These are phyloP conservation scores for Drosophila setifemur DNA, from an alignment of 1,140 invertebrate species.

Conservation along the genomic window DNA sequence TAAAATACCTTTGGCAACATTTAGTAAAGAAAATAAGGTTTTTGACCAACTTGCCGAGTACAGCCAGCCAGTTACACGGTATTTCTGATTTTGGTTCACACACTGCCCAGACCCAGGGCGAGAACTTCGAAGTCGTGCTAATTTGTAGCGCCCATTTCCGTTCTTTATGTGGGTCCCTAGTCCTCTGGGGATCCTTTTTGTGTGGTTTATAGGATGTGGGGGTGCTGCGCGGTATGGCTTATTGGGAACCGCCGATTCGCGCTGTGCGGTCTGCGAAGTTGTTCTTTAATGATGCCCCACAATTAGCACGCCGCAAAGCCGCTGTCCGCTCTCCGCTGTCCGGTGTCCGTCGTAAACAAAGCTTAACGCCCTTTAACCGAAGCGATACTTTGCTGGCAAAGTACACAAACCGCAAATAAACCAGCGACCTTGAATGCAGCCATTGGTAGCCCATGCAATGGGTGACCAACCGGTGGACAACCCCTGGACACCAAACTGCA, in stretches of 20 bases:
- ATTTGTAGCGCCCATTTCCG: constrained; percentile 74
- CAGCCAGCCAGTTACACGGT: neutral
- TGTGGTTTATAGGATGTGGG: constrained; percentile 1
- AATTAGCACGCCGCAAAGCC: constrained; percentile 60
- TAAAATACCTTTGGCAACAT: too few relatives aligned
- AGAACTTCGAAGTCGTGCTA: constrained; percentile 43
- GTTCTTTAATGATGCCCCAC: constrained; percentile 64
- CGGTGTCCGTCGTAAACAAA: constrained; percentile 56
- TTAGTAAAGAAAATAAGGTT: neutral
- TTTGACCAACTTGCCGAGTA: neutral
- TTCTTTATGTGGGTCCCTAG: constrained; percentile 51
- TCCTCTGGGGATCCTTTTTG: constrained; percentile 23
- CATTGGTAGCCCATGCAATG: neutral
- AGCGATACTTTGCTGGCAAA: constrained; percentile 39
- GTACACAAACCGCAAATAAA: constrained; percentile 64
- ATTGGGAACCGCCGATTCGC: constrained; percentile 16
- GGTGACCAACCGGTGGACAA: constrained; percentile 10
- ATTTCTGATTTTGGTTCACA: constrained; percentile 44
- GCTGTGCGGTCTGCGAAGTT: constrained; percentile 44
- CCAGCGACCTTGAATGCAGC: constrained; percentile 59
- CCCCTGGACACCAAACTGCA: constrained; percentile 26
- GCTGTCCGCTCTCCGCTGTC: neutral
- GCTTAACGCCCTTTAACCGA: constrained; percentile 53
- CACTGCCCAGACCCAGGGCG: constrained; percentile 22
- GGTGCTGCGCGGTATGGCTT: neutral